phyloP scores from a whole-genome alignment of 1,140 invertebrate genomes.

The Eubasilissa regina region DNA sequence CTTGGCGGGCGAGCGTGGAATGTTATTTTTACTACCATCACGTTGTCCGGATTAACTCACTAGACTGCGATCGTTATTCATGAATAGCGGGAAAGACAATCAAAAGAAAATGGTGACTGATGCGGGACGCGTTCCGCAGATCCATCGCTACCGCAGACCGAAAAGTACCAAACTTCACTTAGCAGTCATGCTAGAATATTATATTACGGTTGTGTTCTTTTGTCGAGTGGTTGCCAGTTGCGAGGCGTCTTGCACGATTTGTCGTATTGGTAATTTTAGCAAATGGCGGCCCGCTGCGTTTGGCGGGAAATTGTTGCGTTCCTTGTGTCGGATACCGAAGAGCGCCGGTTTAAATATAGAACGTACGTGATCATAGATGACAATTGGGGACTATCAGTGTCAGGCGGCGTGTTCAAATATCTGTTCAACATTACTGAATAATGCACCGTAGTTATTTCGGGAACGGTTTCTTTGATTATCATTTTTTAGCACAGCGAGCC shows the following conservation, averaged over 20 bases:
- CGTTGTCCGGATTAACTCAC: conserved; percentile 43
- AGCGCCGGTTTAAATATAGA: conserved; percentile 25
- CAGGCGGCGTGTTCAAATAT: background rate
- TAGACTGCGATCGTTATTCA: conserved; percentile 42
- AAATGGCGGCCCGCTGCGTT: conserved; percentile 21
- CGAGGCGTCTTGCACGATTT: background rate
- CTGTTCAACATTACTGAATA: too few relatives aligned
- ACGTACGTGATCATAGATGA: conserved; percentile 28
- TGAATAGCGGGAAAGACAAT: conserved; percentile 40
- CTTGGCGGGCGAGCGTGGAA: conserved; percentile 33
- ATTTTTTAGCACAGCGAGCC: too few relatives aligned
- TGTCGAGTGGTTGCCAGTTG: background rate
- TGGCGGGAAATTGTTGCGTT: background rate
- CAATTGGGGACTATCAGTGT: conserved; percentile 32
- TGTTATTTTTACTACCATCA: conserved; percentile 49
- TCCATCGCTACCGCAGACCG: background rate
- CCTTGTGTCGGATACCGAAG: background rate
- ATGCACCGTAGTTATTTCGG: too few relatives aligned
- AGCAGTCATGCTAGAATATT: background rate
- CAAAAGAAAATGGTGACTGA: conserved; percentile 15
- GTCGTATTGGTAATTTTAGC: conserved; percentile 20
- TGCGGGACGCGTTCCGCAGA: background rate
- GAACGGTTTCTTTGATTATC: too few relatives aligned
- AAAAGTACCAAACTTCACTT: background rate
- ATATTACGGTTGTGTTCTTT: background rate